A percentile compares a stretch with the other conserved stretches of the same genome.
Conservation (phyloP, 2,888 invertebrate species). For the Steinernema carpocapsae region DNA sequence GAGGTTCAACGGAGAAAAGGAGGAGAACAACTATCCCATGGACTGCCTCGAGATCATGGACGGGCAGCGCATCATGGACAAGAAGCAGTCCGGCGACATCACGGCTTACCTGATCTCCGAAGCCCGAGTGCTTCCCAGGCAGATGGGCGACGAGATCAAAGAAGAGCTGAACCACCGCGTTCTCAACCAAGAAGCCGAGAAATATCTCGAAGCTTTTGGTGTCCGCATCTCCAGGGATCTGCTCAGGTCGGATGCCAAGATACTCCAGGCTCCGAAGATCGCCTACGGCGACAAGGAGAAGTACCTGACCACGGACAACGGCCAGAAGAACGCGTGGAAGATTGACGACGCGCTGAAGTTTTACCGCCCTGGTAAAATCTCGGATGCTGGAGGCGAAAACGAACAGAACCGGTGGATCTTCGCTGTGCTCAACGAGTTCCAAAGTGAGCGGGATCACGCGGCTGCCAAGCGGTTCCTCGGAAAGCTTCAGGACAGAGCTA, state of each 20-base stretch:
- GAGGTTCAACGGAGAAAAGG: background rate
- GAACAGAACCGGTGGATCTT: slow-evolving; percentile 9
- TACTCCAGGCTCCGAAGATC: slow-evolving; percentile 8
- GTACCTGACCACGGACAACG: background rate
- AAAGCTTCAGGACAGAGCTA: background rate
- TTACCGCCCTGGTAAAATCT: slow-evolving; percentile 5
- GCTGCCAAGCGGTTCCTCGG: background rate
- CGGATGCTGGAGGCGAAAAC: background rate
- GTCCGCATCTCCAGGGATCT: background rate
- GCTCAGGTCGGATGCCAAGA: background rate
- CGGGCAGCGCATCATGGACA: slow-evolving; percentile 13
- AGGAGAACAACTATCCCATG: slow-evolving; percentile 16
- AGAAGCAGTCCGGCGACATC: slow-evolving; percentile 8
- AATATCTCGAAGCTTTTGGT: background rate
- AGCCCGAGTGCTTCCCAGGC: slow-evolving; percentile 1
- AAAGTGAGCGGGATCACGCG: background rate
- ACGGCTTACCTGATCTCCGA: background rate
- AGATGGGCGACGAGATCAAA: background rate
- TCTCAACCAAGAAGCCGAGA: background rate
- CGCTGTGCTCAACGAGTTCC: background rate
- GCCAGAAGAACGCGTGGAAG: slow-evolving; percentile 25
- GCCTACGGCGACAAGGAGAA: background rate
- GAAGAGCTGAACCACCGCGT: background rate
- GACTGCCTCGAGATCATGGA: background rate
- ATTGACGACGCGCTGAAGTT: background rate